Base-by-base conservation (phyloP, 2,113 vertebrate species). In the Chaenocephalus aceratus region DNA sequence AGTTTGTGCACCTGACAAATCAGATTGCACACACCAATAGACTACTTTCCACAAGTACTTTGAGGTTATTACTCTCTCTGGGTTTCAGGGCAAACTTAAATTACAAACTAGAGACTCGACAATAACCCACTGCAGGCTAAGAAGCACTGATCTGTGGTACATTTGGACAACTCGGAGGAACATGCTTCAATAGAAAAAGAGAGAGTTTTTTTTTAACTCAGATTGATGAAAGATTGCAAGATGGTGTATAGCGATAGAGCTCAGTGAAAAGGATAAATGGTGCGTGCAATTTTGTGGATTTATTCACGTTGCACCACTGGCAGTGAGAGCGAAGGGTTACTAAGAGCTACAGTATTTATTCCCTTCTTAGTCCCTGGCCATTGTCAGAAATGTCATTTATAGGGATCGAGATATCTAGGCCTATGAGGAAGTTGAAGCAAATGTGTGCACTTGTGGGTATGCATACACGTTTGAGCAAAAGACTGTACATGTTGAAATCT, bases 31-130 rank as follows among this genome's bases (percentile, higher is more conserved):
- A 46, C 44, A 54, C 26, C 46, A 57, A 78, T 12, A 62, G 41
- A 78, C 36, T 26, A 75, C 60, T 86, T 61, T 64, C 62, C 74
- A 72, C 62, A 58, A 73, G 58, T 36, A 67, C 72, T 71, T 77
- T 59, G 64, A 51, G 66, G 70, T 86, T 89, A 79, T 83, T 82
- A 82, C 72, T 67, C 74, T 79, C 61, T 49, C 53, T 15, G 41
- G 76, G 75, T 72, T 84, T 78, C 69, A 60, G 70, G 87, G 65
- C 45, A 34, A 58, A 78, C 72, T 76, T 72, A 82, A 85, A 80
- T 73, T 54, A 71, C 63, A 76, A 81, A 83, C 54, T 71, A 73
- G 58, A 70, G 71, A 66, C 34, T 81, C 44, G 46, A 74, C 30
- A 61, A 58, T 45, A 74, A 71, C 75, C 73, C 84, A 51, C 51